Base-by-base conservation (phyloP, 1,140 invertebrate species). In the Pachyrhynchus sulphureomaculatus region DNA sequence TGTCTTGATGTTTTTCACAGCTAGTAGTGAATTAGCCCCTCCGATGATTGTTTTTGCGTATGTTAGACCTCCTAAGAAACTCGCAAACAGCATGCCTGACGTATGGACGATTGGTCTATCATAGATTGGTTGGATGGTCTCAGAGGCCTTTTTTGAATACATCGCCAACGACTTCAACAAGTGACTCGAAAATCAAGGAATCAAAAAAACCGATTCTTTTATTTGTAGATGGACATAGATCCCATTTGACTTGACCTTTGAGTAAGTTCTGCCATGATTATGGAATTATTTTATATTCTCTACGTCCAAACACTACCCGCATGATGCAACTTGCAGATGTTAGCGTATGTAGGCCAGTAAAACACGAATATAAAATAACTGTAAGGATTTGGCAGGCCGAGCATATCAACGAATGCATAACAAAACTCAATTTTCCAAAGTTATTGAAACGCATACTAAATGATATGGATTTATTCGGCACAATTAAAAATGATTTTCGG, bases 91-190 rank as follows among this genome's bases (percentile, higher is more conserved):
- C 36, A 53, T 69, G 18, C 58, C 70, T 29, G n/a, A 62, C 51
- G 47, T 67, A 18, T 79, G 76, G 74, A 57, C 20, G 13, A 23
- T 79, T 8, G 75, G 74, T 5, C 69, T 59, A 49, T 70, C 69
- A 34, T 72, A 79, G 13, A 68, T 39, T 6, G 76, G 77, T 0
- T 79, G 75, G 76, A 79, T 79, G 69, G 72, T 20, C 8, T 36
- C 29, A n/a, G n/a, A n/a, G n/a, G n/a, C n/a, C n/a, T 79, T 79
- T 66, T 77, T 67, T 65, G 77, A 77, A 70, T 80, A 75, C 54
- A 62, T 78, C 10, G 61, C 68, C 3, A 78, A 80, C 61, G 37
- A 64, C 15, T 75, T 79, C 47, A 26, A 73, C 48, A 64, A 67
- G 18, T 77, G 6, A 69, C 66, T 13, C 76, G 10, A 13, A 39